These are phyloP conservation scores for Erethizon dorsatum DNA, from an alignment of 2,797 vertebrate genomes.

Conservation along the genomic window DNA sequence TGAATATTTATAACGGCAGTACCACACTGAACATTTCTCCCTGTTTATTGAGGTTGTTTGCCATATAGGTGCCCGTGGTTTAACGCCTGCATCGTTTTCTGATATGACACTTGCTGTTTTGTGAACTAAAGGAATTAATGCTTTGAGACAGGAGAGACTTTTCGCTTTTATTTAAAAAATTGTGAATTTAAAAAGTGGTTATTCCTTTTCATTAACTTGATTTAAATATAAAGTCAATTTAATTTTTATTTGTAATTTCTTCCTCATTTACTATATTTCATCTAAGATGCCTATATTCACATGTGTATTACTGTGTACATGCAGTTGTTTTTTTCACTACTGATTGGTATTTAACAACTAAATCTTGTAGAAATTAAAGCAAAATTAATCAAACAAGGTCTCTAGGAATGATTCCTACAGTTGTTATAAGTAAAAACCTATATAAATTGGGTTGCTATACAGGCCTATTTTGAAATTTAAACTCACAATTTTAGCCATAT, in stretches of 20 bases:
- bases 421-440: neutral
- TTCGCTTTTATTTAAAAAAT: neutral
- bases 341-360: neutral
- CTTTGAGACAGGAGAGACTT: neutral
- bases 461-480: conserved; percentile 22
- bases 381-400: neutral
- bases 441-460: neutral
- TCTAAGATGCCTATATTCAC: neutral
- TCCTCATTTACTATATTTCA: neutral
- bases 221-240: neutral
- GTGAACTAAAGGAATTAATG: neutral
- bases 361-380: neutral
- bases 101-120: conserved; percentile 41
- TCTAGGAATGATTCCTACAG: neutral
- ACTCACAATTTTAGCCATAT: conserved; percentile 10
- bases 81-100: neutral
- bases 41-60: neutral
- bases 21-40: neutral
- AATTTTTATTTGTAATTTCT: conserved; percentile 47
- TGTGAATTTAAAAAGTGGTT: neutral
- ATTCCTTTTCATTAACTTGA: neutral
- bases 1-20: conserved; percentile 67
- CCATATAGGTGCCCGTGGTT: fast-evolving
- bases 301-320: neutral
- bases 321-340: conserved; percentile 20